Percentiles rank a stretch among this genome's conserved stretches.
These are phyloP conservation scores for Motacilla tschutschensis DNA, from an alignment of 2,113 vertebrate genomes.

Conservation along the genomic window DNA sequence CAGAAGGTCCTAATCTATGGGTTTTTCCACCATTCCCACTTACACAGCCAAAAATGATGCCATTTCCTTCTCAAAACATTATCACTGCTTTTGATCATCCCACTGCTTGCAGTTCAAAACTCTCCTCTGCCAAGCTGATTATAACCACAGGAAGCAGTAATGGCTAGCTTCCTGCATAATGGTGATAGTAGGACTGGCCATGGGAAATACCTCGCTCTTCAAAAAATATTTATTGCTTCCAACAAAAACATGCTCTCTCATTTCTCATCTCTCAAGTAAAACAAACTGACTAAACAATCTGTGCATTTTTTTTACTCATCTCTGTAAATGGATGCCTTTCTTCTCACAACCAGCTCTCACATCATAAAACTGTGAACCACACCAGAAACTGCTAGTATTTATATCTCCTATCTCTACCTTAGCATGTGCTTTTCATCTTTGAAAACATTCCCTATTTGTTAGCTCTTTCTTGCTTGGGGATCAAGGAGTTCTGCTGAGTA, in stretches of 20 bases:
- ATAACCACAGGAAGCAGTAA: constrained; percentile 1
- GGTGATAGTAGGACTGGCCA: background rate
- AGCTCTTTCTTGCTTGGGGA: background rate
- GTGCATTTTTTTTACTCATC: background rate
- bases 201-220: background rate
- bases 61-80: constrained; percentile 49
- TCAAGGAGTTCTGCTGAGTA: background rate
- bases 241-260: background rate
- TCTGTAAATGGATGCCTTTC: background rate
- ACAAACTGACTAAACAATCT: background rate
- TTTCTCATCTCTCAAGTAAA: background rate
- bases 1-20: background rate
- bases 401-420: background rate
- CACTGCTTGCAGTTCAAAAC: background rate
- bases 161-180: background rate
- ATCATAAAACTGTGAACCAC: background rate
- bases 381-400: background rate
- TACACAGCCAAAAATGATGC: constrained; percentile 29
- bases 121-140: constrained; percentile 1
- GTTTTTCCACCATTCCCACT: background rate
- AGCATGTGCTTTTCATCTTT: background rate
- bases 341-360: background rate
- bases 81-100: constrained; percentile 43
- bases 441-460: background rate
- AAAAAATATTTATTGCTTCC: background rate